Conservation (phyloP, 2,888 invertebrate species). For the Diplolepis rosae region DNA sequence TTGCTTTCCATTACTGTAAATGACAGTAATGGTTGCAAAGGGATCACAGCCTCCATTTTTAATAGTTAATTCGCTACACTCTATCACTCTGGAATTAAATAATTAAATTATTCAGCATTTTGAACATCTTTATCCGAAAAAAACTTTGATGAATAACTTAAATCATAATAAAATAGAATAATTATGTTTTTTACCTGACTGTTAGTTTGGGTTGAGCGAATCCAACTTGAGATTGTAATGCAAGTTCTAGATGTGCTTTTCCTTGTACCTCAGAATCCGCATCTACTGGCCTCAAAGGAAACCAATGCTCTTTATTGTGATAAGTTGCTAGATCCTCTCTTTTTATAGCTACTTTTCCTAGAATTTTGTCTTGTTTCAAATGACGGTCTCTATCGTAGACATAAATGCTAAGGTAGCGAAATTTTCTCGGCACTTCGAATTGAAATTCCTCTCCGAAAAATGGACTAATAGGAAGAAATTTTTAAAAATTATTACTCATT, state of each 20-base stretch:
- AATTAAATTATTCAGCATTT: neutral
- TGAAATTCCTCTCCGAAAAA: slow-evolving; percentile 96
- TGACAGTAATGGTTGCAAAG: slow-evolving; percentile 87
- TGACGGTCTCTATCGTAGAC: slow-evolving; percentile 90
- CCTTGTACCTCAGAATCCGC: slow-evolving; percentile 94
- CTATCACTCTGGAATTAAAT: slow-evolving; percentile 78
- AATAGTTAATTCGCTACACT: slow-evolving; percentile 91
- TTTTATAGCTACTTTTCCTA: slow-evolving; percentile 91
- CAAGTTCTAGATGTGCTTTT: slow-evolving; percentile 89
- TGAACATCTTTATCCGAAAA: neutral
- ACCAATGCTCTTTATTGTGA: slow-evolving; percentile 96
- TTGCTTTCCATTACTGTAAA: slow-evolving; percentile 87
- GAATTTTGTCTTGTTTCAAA: slow-evolving; percentile 87
- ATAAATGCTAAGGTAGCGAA: slow-evolving; percentile 91
- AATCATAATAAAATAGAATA: slow-evolving; percentile 17
- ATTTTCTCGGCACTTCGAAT: slow-evolving; percentile 92
- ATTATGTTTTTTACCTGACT: slow-evolving; percentile 70
- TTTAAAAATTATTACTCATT: slow-evolving; percentile 36
- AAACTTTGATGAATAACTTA: neutral
- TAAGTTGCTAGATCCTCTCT: slow-evolving; percentile 90
- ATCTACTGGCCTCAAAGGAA: slow-evolving; percentile 88
- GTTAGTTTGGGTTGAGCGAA: slow-evolving; percentile 71
- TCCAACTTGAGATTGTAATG: slow-evolving; percentile 72
- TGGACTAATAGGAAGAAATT: slow-evolving; percentile 79
- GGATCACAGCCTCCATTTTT: slow-evolving; percentile 95